Base-by-base conservation (phyloP, 2,797 vertebrate species). In the Apogon talboti region DNA sequence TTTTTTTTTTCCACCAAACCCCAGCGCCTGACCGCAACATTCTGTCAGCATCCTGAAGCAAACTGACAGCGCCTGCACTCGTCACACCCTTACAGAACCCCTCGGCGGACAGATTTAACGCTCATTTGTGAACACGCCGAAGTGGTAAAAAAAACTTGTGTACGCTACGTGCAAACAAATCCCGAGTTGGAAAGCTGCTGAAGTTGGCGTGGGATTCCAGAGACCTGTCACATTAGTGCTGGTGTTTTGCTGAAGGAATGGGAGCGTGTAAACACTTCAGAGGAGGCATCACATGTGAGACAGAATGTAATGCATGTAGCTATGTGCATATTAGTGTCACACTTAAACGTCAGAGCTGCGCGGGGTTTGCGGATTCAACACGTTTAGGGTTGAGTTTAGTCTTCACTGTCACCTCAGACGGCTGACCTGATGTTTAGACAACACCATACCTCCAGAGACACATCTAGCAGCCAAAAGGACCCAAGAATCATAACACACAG, bases 11-110 rank as follows among this genome's bases (percentile, higher is more conserved):
- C 24, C 24, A 5, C 18, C 43, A 50, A 79, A 81, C 83, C 78
- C 47, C 73, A 65, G 61, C 19, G 46, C 77, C 74, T 54, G 52
- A 82, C 88, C 78, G 37, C 89, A 76, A 66, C 62, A 71, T 78
- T 72, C 50, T 73, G 82, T 82, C 76, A 76, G 74, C 66, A 54
- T 40, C 42, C 40, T 18, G 40, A 21, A 44, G 68, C 56, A 47
- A 70, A 69, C 65, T 70, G 80, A 79, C 77, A 71, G 71, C 46
- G 15, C 47, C 78, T 79, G 41, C 7, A 52, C 58, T 42, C 57
- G 78, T 80, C 66, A 62, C 45, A 57, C 57, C 60, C 51, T 65
- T 21, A 37, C 24, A 64, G 49, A 49, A 21, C 45, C 59, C 53
- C 54, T 50, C 50, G 30, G 8, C 11, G 11, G 42, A 44, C 16